A percentile compares a stretch with the other conserved stretches of the same genome.
These are phyloP conservation scores for Rachycentron canadum DNA, from an alignment of 2,797 vertebrate species.

Conservation along the genomic window DNA sequence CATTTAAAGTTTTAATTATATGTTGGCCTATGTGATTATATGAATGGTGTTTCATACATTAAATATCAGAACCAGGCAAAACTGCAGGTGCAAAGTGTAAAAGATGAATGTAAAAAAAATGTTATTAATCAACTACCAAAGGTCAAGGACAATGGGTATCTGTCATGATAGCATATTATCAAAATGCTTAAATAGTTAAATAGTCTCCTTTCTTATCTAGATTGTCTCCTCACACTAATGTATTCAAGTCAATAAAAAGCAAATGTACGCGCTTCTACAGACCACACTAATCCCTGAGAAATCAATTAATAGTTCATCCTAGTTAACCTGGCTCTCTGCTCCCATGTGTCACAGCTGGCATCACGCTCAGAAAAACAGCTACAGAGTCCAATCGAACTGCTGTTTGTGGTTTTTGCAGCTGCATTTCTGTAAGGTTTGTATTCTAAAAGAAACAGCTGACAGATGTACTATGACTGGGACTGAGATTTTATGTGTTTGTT, in stretches of 20 bases:
- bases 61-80: neutral
- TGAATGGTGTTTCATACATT: neutral
- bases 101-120: neutral
- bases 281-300: constrained; percentile 65
- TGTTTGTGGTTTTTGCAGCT: constrained; percentile 19
- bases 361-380: constrained; percentile 22
- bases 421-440: constrained; percentile 35
- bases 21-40: too few relatives aligned
- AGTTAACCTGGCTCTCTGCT: constrained; percentile 64
- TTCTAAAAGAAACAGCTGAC: constrained; percentile 49
- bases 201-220: neutral
- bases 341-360: constrained; percentile 45
- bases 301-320: constrained; percentile 73
- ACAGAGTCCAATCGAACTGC: constrained; percentile 39
- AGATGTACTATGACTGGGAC: neutral
- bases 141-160: neutral
- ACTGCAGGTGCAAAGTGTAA: neutral
- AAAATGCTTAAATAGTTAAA: neutral
- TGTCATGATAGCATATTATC: neutral
- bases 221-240: constrained; percentile 35
- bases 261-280: constrained; percentile 39
- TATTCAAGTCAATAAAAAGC: constrained; percentile 35
- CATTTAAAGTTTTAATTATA: neutral
- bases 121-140: neutral
- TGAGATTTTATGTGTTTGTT: constrained; percentile 1